These are phyloP conservation scores for Encarsia formosa DNA, from an alignment of 2,888 invertebrate genomes.

Conservation along the genomic window DNA sequence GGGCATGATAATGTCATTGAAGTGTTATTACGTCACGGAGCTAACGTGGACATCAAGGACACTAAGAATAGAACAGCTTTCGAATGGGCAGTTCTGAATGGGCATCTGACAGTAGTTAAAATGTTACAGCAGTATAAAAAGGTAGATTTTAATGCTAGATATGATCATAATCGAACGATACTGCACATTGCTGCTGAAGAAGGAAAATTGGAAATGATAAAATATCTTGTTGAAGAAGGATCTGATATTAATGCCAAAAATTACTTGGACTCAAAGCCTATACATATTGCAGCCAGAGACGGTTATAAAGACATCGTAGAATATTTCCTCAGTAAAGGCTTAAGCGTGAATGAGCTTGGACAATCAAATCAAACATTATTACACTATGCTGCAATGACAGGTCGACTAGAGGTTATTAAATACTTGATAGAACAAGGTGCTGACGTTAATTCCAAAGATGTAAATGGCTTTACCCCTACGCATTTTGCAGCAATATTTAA, in stretches of 20 bases:
- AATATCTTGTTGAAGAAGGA: slow-evolving; percentile 10
- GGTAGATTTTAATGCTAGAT: slow-evolving; percentile 6
- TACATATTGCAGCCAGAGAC: not conserved
- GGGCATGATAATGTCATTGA: not conserved
- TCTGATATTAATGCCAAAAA: slow-evolving; percentile 20
- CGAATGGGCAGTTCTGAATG: slow-evolving; percentile 27
- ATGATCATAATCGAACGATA: slow-evolving; percentile 8
- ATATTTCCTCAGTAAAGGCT: not conserved
- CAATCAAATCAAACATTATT: not conserved
- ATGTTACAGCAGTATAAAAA: slow-evolving; percentile 14
- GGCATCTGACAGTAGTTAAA: slow-evolving; percentile 14
- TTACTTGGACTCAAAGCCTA: slow-evolving; percentile 8
- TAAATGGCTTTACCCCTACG: not conserved
- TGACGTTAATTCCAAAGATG: slow-evolving; percentile 1
- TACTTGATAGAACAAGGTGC: not conserved
- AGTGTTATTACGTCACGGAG: slow-evolving; percentile 22
- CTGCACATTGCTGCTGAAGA: slow-evolving; percentile 30
- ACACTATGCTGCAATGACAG: not conserved
- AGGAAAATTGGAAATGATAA: slow-evolving; percentile 17
- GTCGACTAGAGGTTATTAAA: not conserved
- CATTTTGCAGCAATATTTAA: not conserved
- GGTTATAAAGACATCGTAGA: not conserved
- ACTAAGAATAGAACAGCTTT: slow-evolving; percentile 25
- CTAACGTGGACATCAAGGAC: slow-evolving; percentile 22
- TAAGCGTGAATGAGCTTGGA: not conserved